Base-by-base conservation (phyloP, 2,888 invertebrate genomes). In the Stramonita haemastoma region DNA sequence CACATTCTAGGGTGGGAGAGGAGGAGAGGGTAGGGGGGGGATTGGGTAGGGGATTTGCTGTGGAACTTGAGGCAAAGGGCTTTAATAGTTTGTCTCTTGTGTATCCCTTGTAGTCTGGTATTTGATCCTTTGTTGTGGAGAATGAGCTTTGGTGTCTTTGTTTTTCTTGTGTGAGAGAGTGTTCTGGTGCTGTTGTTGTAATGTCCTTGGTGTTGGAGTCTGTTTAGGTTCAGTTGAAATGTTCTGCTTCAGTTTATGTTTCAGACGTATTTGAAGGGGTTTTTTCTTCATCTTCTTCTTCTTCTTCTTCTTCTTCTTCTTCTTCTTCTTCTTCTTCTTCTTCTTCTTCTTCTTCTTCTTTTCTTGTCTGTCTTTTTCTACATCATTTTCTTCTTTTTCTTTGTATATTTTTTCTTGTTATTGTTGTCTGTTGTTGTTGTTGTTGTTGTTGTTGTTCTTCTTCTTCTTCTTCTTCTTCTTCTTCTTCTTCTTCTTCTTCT, bases 271-370 rank as follows among this genome's bases (percentile, higher is more conserved):
- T 46, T 46, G 46, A 46, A 46, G 46, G n/a, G n/a, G n/a, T 8
- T 46, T 46, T 46, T 46, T 22, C 60, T 22, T 22, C 22, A 8
- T 22, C 60, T 60, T 60, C 57, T 57, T 22, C 22, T 22, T 86
- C 29, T 56, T 32, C 26, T 32, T 86, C 86, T 86, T 17, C 57
- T 56, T 86, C 60, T n/a, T 4, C 81, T 19, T n/a, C 22, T n/a
- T n/a, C n/a, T n/a, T 77, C 77, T 77, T n/a, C 4, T 77, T 77
- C n/a, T 77, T 77, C 13, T 77, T n/a, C n/a, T n/a, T 77, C n/a
- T 77, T 22, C n/a, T n/a, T 77, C n/a, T 77, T 22, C n/a, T n/a
- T 77, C 5, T 77, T 22, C n/a, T n/a, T 77, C 5, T n/a, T n/a
- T 29, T 22, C 22, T 19, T 73, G 22, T n/a, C n/a, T 29, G 1